Conservation (phyloP, 2,888 invertebrate species). For the Tetramorium bicarinatum region DNA sequence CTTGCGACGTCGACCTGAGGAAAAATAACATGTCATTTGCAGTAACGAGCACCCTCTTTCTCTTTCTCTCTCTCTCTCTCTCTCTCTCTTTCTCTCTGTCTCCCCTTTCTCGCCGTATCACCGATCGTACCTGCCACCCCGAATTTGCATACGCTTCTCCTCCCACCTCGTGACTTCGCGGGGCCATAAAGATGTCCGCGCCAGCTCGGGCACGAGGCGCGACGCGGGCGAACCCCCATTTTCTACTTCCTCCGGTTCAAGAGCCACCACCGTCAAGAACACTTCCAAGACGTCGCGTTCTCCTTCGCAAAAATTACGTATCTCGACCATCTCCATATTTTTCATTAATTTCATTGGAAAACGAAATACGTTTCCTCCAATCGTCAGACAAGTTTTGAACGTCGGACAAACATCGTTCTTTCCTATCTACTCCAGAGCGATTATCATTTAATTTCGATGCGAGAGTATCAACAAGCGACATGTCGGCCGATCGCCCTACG, state of each 20-base stretch:
- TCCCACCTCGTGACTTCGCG: constrained; percentile 25
- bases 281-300: neutral
- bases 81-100: neutral
- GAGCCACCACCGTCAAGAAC: neutral
- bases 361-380: neutral
- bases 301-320: too few species aligned
- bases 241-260: neutral
- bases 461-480: neutral
- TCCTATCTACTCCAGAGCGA: neutral
- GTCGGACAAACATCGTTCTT: neutral
- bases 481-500: constrained; percentile 21
- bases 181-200: constrained; percentile 41
- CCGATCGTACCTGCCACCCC: neutral
- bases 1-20: neutral
- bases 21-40: neutral
- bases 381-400: neutral
- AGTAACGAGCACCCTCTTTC: neutral
- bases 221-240: constrained; percentile 28
- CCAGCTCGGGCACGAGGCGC: constrained; percentile 23
- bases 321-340: neutral
- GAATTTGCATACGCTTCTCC: constrained; percentile 36
- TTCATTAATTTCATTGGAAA: neutral
- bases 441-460: neutral
- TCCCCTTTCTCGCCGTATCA: neutral
- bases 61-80: neutral